Evolutionary conservation across 2,113 vertebrate genomes (phyloP), one percentile per base, ranked within the genome.

Genomic region (Neolamprologus ventralis): DNA sequence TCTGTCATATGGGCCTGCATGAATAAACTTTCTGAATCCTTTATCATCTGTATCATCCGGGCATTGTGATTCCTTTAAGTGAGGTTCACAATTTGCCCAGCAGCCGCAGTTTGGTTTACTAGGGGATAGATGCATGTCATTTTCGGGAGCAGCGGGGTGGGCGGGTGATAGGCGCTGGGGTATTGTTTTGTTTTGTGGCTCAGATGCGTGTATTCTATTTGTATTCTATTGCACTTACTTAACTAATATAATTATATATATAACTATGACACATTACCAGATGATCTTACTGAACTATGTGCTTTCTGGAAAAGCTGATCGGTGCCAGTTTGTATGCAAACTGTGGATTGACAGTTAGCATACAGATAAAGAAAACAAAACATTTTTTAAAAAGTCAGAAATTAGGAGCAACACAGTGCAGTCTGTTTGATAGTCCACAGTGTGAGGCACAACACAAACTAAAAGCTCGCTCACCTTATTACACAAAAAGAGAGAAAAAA

Each of bases 11-110:
- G 11, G 21, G 1, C 53, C 53, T 55, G 21, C 6, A 55, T 26
- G 21, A 60, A 31, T 60, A 60, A 60, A 55, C 53, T 55, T 60
- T 6, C 8, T 60, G 26, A 31, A 60, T 31, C 14, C 21, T 55
- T 55, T 54, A 54, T 23, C 53, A 23, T 55, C 53, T 6, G 2
- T 54, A 0, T 54, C 53, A 54, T 55, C 53, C 1, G 0, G 54
- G 23, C 23, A 0, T 57, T 57, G 54, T 57, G 54, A 57, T 57
- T 57, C 54, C 54, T 57, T 57, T 14, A 57, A 8, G 54, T 26
- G 7, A 57, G 54, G 54, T 57, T 57, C 4, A 14, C 23, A 57
- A 57, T 57, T 57, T 57, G 54, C 12, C 54, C 23, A 5, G 54
- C 12, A 57, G 54, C 23, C 54, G 3, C 4, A 1, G 21, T 55